Conservation (phyloP, 2,113 vertebrate species). For the Pterocles gutturalis region DNA sequence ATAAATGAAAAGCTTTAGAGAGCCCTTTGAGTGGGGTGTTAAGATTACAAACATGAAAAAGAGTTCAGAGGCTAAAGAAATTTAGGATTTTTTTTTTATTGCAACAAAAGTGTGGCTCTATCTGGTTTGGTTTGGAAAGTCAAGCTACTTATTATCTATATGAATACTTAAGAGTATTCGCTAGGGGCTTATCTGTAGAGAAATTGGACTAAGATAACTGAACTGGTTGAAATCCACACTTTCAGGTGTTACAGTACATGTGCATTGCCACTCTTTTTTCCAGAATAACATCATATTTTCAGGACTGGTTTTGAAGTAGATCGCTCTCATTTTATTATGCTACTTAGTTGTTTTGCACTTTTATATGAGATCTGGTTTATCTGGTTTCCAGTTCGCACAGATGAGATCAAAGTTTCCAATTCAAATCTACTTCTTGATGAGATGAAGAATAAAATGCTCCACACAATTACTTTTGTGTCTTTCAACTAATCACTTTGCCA, state of each 20-base stretch:
- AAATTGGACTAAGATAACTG: neutral
- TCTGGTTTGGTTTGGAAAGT: conserved; percentile 3
- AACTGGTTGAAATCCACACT: neutral
- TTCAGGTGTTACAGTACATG: neutral
- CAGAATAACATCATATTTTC: neutral
- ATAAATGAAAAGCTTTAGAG: conserved; percentile 78
- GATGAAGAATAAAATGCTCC: neutral
- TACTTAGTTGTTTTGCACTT: neutral
- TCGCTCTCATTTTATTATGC: neutral
- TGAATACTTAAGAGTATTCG: neutral
- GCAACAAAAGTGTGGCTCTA: neutral
- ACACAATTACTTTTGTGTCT: neutral
- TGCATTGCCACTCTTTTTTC: neutral
- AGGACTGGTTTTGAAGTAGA: neutral
- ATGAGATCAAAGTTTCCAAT: neutral
- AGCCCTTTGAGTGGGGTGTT: conserved; percentile 67
- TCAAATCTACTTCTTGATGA: neutral
- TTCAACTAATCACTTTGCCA: neutral
- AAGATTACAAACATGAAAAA: conserved; percentile 62
- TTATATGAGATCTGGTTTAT: neutral
- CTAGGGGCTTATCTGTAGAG: neutral
- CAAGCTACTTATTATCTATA: neutral
- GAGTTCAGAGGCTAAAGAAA: conserved; percentile 27
- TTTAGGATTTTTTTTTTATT: neutral
- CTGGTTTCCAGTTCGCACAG: neutral